phyloP scores from a whole-genome alignment of 2,797 vertebrate species.

The Tapirus indicus region DNA sequence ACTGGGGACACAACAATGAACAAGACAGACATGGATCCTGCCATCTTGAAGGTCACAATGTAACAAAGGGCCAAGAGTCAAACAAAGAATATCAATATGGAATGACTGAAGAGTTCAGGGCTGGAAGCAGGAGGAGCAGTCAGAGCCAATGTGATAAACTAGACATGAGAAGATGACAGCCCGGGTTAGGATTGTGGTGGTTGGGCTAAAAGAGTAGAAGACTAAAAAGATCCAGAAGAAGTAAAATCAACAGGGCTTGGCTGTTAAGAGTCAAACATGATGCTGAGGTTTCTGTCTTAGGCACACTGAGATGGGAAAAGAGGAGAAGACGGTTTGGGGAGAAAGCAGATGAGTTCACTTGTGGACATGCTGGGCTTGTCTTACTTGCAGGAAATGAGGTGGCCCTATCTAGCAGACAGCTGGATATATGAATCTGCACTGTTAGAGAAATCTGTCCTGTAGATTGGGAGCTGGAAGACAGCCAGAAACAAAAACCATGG shows the following conservation, averaged over 20 bases:
- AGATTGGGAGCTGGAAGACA: neutral
- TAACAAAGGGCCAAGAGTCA: neutral
- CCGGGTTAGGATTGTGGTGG: neutral
- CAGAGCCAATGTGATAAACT: neutral
- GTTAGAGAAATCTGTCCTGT: neutral
- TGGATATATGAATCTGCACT: neutral
- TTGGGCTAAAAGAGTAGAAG: neutral
- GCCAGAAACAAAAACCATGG: neutral
- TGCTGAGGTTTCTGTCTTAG: neutral
- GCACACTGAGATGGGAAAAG: neutral
- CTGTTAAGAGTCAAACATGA: neutral
- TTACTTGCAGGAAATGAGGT: neutral
- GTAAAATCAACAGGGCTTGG: neutral
- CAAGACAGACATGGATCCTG: neutral
- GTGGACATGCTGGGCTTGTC: neutral
- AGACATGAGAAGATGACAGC: neutral
- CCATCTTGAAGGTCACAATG: neutral
- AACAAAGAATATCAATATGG: neutral
- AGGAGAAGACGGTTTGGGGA: neutral
- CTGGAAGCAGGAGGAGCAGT: neutral
- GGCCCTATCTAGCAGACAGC: neutral
- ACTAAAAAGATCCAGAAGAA: neutral
- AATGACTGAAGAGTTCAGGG: neutral
- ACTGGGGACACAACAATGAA: neutral
- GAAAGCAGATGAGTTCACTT: neutral